phyloP scores from a whole-genome alignment of 2,888 invertebrate species.

The Andrena flavipes region DNA sequence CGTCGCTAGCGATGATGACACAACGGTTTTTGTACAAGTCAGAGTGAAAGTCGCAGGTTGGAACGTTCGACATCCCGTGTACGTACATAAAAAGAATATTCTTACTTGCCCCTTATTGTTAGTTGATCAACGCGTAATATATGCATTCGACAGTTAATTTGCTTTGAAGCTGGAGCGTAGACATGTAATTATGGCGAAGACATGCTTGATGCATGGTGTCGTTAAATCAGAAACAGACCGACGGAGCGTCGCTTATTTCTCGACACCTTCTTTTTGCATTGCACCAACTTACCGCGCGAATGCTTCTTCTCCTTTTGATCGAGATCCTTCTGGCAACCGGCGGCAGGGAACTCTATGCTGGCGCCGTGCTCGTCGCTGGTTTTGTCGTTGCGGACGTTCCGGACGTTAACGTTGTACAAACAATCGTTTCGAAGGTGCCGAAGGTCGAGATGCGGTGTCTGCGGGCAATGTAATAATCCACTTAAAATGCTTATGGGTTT shows the following conservation, averaged over 20 bases:
- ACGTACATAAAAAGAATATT: too few species aligned
- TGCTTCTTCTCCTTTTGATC: conserved; percentile 40
- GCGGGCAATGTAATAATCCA: conserved; percentile 12
- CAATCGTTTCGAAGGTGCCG: conserved; percentile 72
- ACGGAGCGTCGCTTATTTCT: conserved; percentile 64
- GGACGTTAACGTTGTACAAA: conserved; percentile 73
- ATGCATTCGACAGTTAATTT: too few species aligned
- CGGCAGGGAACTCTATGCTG: conserved; percentile 74
- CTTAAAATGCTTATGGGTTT: not conserved
- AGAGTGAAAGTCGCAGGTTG: too few species aligned
- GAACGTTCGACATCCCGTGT: too few species aligned
- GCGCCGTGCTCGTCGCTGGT: conserved; percentile 65
- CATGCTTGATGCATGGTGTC: not conserved
- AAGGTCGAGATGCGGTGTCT: conserved; percentile 73
- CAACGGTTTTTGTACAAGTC: too few species aligned
- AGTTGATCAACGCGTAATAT: not conserved
- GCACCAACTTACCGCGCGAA: conserved; percentile 47
- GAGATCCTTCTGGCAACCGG: conserved; percentile 63
- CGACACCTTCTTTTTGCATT: conserved; percentile 71
- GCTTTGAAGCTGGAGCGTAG: too few species aligned
- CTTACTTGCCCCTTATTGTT: too few species aligned
- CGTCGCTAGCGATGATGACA: too few species aligned
- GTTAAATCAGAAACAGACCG: conserved; percentile 38
- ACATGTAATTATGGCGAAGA: not conserved
- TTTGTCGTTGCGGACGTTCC: conserved; percentile 54